These are phyloP conservation scores for Sympetrum striolatum DNA, from an alignment of 2,888 invertebrate genomes.

Conservation along the genomic window DNA sequence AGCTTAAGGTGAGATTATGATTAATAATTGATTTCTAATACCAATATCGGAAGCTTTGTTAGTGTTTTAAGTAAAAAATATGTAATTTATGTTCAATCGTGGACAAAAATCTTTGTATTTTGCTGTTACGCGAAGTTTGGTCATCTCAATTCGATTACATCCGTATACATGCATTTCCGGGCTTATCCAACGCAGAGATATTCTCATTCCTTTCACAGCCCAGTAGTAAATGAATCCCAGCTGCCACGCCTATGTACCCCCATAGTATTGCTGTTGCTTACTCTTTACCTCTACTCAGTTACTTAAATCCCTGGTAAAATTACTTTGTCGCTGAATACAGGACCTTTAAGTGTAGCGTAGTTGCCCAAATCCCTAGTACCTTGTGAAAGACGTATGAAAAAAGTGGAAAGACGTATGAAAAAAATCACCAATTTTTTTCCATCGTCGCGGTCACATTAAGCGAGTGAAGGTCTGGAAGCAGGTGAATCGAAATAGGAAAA, in stretches of 20 bases:
- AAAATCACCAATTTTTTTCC: background rate
- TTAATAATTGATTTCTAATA: no score
- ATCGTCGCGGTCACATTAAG: background rate
- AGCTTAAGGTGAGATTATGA: no score
- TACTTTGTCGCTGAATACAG: background rate
- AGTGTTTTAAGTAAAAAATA: no score
- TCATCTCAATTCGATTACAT: no score
- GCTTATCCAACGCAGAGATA: background rate
- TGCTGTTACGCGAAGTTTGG: background rate
- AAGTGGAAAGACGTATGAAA: background rate
- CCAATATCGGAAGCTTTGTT: no score
- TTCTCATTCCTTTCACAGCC: background rate
- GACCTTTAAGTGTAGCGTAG: background rate
- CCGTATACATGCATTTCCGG: background rate
- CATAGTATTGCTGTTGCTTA: background rate
- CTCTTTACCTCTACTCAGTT: background rate
- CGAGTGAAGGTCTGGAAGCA: background rate
- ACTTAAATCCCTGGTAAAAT: background rate
- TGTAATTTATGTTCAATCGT: background rate
- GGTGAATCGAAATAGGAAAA: background rate
- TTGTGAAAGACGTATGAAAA: background rate
- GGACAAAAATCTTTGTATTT: background rate
- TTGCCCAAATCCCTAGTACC: background rate
- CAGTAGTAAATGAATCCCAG: background rate
- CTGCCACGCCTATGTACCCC: background rate